Base-by-base conservation (phyloP, 2,113 vertebrate genomes). In the Phaethornis superciliosus region DNA sequence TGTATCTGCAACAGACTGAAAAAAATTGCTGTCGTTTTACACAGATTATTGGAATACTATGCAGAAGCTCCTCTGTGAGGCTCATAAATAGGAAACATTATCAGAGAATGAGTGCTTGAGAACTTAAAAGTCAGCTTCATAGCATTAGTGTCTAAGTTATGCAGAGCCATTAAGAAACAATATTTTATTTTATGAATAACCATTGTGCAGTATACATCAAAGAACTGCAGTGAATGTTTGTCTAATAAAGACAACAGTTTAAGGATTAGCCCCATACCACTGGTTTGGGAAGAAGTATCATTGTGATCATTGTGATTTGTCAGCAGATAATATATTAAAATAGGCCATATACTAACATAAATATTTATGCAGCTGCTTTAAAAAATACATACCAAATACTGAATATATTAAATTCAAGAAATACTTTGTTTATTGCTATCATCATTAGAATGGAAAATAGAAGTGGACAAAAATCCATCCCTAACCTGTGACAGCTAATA, bases 401-500 rank as follows among this genome's bases (percentile, higher is more conserved):
- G 35, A 58, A 82, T 74, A 67, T 7, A 78, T 65, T 90, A 28
- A 59, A 71, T 90, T 88, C 26, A 78, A 87, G 2, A 63, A 93
- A 69, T 56, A 8, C 1, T 94, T 93, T 76, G 26, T 85, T 93
- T 94, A 88, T 91, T 75, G 80, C n/a, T 84, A 84, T 47, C 5
- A 21, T 89, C 47, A 92, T 90, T 88, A 91, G n/a, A 46, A 59
- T 68, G 49, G 52, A 94, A 96, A 96, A 88, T 9, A 59, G 60
- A 96, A 91, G n/a, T 83, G 76, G 52, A 55, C 81, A 84, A 93
- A 96, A 87, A 85, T 4, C 9, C 6, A 96, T 88, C 19, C 32
- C 83, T 81, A 89, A 49, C 54, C n/a, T 76, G 18, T 81, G 91
- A 62, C 67, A 93, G 58, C 46, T 96, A 94, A 82, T 83, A 94